Evolutionary conservation across 2,888 invertebrate genomes (phyloP).

Genomic region (Sinohyriopsis cumingii): DNA sequence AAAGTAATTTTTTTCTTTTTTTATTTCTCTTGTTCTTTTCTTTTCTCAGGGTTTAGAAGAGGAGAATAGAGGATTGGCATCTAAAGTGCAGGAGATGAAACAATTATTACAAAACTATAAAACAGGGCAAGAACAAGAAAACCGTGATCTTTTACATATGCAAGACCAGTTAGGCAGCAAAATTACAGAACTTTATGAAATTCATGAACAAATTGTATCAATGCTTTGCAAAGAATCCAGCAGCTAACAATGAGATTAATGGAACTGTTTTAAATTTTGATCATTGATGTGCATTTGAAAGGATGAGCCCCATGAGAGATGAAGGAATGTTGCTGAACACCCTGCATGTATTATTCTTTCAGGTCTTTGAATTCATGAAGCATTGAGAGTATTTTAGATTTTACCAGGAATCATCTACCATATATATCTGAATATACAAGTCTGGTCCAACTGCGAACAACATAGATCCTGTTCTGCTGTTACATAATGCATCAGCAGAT

Average conservation of each 20-base stretch:
- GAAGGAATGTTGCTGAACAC: too few relatives aligned
- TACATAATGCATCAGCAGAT: too few relatives aligned
- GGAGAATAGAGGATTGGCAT: conserved; percentile 54
- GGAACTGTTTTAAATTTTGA: neutral
- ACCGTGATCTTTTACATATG: conserved; percentile 55
- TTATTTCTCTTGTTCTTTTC: neutral
- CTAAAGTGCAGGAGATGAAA: conserved; percentile 56
- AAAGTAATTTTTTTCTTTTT: too few relatives aligned
- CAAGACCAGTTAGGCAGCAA: conserved; percentile 64
- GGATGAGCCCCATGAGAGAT: too few relatives aligned
- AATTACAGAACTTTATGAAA: conserved; percentile 65
- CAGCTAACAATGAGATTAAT: conserved; percentile 34
- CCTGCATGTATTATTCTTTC: too few relatives aligned
- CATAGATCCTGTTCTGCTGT: too few relatives aligned
- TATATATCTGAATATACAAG: too few relatives aligned
- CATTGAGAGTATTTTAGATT: too few relatives aligned
- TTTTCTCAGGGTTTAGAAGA: conserved; percentile 58
- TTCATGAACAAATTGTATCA: conserved; percentile 63
- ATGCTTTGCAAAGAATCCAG: conserved; percentile 57
- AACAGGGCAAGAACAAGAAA: conserved; percentile 52
- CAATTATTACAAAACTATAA: conserved; percentile 51
- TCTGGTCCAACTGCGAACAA: too few relatives aligned
- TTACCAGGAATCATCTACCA: too few relatives aligned
- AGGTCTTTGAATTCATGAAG: too few relatives aligned
- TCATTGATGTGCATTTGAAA: conserved; percentile 1